A percentile compares a stretch with the other conserved stretches of the same genome.
Evolutionary conservation across 2,888 invertebrate genomes (phyloP).

Genomic region (Hecatera dysodea): DNA sequence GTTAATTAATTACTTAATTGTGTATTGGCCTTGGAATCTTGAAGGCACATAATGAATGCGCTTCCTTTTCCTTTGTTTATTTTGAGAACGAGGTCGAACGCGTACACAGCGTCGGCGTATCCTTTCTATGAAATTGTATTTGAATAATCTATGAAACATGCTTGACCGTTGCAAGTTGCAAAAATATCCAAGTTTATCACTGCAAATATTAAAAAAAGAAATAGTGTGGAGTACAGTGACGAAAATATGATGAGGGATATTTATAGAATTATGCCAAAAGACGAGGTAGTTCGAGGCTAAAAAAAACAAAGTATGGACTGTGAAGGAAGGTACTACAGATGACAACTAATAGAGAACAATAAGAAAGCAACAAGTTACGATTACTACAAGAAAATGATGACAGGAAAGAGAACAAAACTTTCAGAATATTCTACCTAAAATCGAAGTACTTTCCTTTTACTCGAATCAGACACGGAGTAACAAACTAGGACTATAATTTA

Average conservation of each 20-base stretch:
- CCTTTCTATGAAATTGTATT: neutral
- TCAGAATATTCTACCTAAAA: conserved; percentile 1
- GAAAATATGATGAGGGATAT: neutral
- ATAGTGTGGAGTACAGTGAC: too few species aligned
- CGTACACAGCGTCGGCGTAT: neutral
- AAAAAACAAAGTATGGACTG: neutral
- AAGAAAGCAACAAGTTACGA: neutral
- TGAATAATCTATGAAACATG: conserved; percentile 1
- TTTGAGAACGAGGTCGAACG: conserved; percentile 5
- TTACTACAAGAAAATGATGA: neutral
- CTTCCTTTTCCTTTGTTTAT: conserved; percentile 47
- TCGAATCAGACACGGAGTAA: conserved; percentile 20
- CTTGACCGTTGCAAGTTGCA: neutral
- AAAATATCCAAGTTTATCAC: neutral
- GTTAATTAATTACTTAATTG: neutral
- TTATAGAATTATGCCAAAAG: too few species aligned
- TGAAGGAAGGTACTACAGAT: neutral
- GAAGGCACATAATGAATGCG: conserved; percentile 19
- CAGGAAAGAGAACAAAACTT: too few species aligned
- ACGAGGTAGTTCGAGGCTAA: neutral
- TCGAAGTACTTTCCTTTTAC: conserved; percentile 19
- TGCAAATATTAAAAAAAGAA: neutral
- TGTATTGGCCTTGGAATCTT: conserved; percentile 23
- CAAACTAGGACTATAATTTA: conserved; percentile 48
- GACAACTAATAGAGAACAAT: neutral